Evolutionary conservation across 1,140 invertebrate genomes (phyloP), one percentile per base, ranked within the genome.

Genomic region (Semibalanus balanoides): DNA sequence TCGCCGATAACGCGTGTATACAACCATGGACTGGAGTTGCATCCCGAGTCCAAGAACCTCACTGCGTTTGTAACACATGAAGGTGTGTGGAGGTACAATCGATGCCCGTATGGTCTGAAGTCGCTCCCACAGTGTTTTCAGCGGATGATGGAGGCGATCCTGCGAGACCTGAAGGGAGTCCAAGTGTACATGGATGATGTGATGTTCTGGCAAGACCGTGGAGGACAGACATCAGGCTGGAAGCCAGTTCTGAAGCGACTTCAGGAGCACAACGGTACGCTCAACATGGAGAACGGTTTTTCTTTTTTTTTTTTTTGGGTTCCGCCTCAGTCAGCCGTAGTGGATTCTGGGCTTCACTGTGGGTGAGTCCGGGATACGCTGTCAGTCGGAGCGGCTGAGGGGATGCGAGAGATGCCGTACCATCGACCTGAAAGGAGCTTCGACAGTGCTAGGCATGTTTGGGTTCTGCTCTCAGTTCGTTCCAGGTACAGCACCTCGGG

Each of bases 71-170:
- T 76, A 29, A 73, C 75, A 5, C 30, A 71, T 22, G 64, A 74
- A n/a, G 78, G 76, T 19, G 72, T 79, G 0, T 81, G 78, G 64
- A 31, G 74, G 27, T 80, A 78, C 71, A 74, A 76, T 25, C 76
- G 80, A 25, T 31, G 79, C n/a, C 76, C 73, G 7, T 80, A 80
- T 30, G 80, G 80, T n/a, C 30, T 81, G n/a, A 75, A 30, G 71
- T 78, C 75, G 28, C 74, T 77, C 0, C 79, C 80, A 19, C 74
- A 77, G 31, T 71, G 70, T 7, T 79, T 81, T 31, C 78, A 81
- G 35, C 28, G 70, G 3, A n/a, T 70, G 72, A 79, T 80, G 70
- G 29, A 70, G 29, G 69, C 74, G n/a, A n/a, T 79, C 27, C 71
- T 79, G 30, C 72, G 31, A 30, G 76, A 75, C 27, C 27, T 79